These are phyloP conservation scores for Upupa epops DNA, from an alignment of 2,113 vertebrate genomes.

Conservation along the genomic window DNA sequence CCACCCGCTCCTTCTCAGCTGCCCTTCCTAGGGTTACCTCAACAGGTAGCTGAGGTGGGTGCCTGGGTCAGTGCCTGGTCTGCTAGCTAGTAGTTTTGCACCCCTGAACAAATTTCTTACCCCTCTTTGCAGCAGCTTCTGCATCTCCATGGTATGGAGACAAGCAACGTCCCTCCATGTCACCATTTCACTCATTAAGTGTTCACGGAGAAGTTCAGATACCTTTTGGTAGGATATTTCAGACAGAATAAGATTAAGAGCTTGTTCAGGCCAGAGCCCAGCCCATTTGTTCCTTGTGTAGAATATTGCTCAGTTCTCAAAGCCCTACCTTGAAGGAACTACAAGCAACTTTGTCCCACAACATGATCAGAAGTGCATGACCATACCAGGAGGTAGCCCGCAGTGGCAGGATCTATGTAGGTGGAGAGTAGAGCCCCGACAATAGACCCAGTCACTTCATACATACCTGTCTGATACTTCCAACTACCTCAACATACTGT, in stretches of 20 bases:
- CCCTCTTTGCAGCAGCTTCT: background rate
- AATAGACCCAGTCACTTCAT: background rate
- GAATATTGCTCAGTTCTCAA: background rate
- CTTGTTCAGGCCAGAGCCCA: background rate
- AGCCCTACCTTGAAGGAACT: background rate
- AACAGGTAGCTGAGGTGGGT: too few relatives aligned
- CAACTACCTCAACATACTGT: background rate
- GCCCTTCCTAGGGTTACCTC: background rate
- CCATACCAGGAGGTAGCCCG: background rate
- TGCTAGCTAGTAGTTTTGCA: background rate
- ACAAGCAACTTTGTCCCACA: background rate
- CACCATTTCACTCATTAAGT: background rate
- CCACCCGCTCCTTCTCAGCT: background rate
- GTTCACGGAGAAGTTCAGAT: background rate
- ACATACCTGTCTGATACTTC: background rate
- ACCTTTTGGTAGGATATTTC: background rate
- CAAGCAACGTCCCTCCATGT: background rate
- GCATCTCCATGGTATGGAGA: background rate
- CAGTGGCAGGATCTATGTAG: fast-evolving
- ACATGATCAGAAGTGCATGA: fast-evolving
- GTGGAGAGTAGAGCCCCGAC: background rate
- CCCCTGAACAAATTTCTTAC: background rate
- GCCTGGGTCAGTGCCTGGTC: background rate
- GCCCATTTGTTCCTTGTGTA: fast-evolving
- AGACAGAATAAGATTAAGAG: background rate